These are phyloP conservation scores for Helicoverpa armigera DNA, from an alignment of 1,140 invertebrate genomes.

Conservation along the genomic window DNA sequence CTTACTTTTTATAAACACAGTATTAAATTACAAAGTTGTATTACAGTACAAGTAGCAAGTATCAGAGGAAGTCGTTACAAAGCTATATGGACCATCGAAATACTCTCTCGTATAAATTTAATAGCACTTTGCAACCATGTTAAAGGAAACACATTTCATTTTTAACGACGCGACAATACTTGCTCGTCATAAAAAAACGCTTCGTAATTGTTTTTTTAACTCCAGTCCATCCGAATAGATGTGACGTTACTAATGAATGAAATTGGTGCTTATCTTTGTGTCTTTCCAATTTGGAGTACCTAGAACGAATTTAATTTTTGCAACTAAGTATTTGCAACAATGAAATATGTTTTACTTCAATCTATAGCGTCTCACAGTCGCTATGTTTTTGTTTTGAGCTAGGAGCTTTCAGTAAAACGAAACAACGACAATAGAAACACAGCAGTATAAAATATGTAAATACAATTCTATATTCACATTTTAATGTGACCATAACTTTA, in stretches of 20 bases:
- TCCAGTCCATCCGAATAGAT: conserved; percentile 32
- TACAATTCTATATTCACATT: not conserved
- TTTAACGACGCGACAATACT: conserved; percentile 65
- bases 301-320: no score
- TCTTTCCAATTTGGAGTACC: no score
- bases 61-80: conserved; percentile 71
- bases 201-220: conserved; percentile 32
- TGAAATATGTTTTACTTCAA: no score
- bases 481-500: not conserved
- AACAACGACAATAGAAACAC: not conserved
- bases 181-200: conserved; percentile 30
- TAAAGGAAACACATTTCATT: conserved; percentile 64
- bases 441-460: not conserved
- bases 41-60: conserved; percentile 17
- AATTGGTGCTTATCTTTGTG: no score
- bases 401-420: no score
- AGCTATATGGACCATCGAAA: conserved; percentile 72
- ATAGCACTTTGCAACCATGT: conserved; percentile 65
- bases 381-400: no score
- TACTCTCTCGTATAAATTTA: conserved; percentile 70
- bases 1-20: conserved; percentile 7
- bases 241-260: no score
- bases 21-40: conserved; percentile 34
- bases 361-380: no score
- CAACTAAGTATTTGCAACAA: no score